A percentile compares a stretch with the other conserved stretches of the same genome.
Evolutionary conservation across 2,888 invertebrate genomes (phyloP).

Genomic region (Tachina fera): DNA sequence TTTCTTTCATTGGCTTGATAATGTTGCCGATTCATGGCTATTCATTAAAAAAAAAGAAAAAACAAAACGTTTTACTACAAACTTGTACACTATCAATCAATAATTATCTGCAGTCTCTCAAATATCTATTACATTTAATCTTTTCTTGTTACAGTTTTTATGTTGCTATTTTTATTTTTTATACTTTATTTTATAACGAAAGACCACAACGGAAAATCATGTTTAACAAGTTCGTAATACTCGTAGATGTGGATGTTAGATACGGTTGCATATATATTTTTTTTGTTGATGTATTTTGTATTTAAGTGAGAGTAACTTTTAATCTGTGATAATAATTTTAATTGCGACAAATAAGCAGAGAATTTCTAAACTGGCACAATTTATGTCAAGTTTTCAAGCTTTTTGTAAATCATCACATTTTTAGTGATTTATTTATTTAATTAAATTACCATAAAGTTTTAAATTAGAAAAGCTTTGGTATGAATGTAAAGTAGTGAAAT

Average conservation of each 20-base stretch:
- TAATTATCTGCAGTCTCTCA: conserved; percentile 23
- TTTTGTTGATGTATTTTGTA: too few species aligned
- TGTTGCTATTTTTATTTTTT: neutral
- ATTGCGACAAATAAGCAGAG: neutral
- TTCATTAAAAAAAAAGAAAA: conserved; percentile 1
- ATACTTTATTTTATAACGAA: neutral
- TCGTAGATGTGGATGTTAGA: neutral
- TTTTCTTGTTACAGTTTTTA: neutral
- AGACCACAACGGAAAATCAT: neutral
- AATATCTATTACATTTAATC: conserved; percentile 16
- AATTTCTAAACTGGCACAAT: neutral
- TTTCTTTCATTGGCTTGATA: neutral
- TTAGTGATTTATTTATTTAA: too few species aligned
- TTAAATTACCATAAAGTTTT: too few species aligned
- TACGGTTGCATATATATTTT: neutral
- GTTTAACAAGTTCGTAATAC: neutral
- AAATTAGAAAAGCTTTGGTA: too few species aligned
- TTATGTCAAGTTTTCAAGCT: neutral
- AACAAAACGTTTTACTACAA: neutral
- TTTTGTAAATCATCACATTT: too few species aligned
- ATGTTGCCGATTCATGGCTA: conserved; percentile 10
- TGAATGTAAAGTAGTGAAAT: too few species aligned
- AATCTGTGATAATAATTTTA: neutral
- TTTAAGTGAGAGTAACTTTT: neutral
- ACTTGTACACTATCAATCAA: conserved; percentile 2